Conservation (phyloP, 2,888 invertebrate genomes). For the Drosophila suboccidentalis region DNA sequence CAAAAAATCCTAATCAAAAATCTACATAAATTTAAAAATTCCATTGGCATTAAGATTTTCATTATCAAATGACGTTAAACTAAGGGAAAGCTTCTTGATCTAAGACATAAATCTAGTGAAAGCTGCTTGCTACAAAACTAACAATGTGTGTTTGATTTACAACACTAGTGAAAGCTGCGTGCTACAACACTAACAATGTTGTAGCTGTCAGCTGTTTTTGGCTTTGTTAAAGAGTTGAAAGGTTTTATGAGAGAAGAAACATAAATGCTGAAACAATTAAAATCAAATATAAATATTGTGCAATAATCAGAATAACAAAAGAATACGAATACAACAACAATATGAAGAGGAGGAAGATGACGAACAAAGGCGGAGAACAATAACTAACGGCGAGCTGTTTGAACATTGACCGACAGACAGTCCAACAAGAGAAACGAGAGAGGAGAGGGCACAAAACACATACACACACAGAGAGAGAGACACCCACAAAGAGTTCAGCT, state of each 20-base stretch:
- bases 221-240: conserved; percentile 17
- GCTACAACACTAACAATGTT: neutral
- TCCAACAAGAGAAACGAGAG: neutral
- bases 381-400: conserved; percentile 46
- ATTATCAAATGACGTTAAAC: neutral
- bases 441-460: neutral
- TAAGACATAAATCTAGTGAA: neutral
- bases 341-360: neutral
- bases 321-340: conserved; percentile 25
- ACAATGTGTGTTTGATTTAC: neutral
- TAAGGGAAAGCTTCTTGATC: neutral
- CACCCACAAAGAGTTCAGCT: neutral
- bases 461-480: conserved; percentile 3
- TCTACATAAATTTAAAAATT: neutral
- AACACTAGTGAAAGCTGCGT: conserved; percentile 1
- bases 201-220: neutral
- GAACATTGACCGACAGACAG: conserved; percentile 64
- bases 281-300: conserved; percentile 74
- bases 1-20: neutral
- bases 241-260: conserved; percentile 29
- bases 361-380: conserved; percentile 6
- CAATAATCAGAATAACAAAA: conserved; percentile 54
- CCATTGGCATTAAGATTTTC: neutral
- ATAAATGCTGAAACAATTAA: conserved; percentile 58
- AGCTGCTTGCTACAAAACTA: too few relatives aligned